phyloP scores from a whole-genome alignment of 2,888 invertebrate genomes.

The Pedicia rivosa region DNA sequence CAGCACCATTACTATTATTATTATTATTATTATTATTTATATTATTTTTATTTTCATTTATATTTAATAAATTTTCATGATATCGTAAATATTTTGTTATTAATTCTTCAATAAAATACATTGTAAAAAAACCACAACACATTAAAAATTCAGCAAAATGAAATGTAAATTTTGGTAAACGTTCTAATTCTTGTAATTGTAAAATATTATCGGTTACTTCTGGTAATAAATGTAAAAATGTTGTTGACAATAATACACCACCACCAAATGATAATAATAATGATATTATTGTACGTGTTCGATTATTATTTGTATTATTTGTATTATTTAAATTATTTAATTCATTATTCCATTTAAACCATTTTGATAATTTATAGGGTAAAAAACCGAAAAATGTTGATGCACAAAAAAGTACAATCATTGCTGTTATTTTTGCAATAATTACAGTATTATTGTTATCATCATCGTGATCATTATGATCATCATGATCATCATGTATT shows the following conservation, averaged over 20 bases:
- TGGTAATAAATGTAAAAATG: constrained; percentile 65
- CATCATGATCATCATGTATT: no score
- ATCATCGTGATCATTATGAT: constrained; percentile 14
- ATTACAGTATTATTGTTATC: constrained; percentile 35
- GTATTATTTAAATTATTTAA: constrained; percentile 15
- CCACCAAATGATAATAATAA: constrained; percentile 64
- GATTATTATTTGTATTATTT: constrained; percentile 13
- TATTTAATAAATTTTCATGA: constrained; percentile 26
- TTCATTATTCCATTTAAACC: constrained; percentile 43
- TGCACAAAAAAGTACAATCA: constrained; percentile 57
- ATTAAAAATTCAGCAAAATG: constrained; percentile 53
- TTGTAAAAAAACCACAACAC: constrained; percentile 58
- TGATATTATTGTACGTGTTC: constrained; percentile 31
- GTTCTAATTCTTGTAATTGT: constrained; percentile 34
- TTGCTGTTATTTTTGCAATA: constrained; percentile 60
- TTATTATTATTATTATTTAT: no score
- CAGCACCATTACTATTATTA: no score
- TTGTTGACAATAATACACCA: constrained; percentile 68
- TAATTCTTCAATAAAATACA: constrained; percentile 65
- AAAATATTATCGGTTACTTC: constrained; percentile 56
- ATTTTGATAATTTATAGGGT: constrained; percentile 52
- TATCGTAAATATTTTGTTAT: constrained; percentile 52
- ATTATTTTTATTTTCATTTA: constrained; percentile 1
- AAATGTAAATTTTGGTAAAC: constrained; percentile 38
- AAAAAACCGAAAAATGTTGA: constrained; percentile 59